Evolutionary conservation across 2,113 vertebrate species (phyloP), one percentile per base, ranked within the genome.

Genomic region (Sinocyclocheilus anshuiensis): DNA sequence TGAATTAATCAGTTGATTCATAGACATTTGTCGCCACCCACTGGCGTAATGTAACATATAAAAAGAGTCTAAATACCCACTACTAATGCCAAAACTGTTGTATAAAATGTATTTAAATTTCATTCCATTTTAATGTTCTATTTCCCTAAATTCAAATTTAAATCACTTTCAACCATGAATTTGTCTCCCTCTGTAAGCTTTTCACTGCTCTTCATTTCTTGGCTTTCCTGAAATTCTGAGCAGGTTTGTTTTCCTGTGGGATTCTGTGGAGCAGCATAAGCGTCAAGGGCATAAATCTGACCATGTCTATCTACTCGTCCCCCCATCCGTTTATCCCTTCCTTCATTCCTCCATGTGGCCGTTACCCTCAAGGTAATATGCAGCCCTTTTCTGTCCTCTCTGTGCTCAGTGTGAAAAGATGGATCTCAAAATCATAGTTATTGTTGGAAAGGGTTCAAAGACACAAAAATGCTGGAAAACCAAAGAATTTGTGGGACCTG

Each of bases 231-330:
- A 11, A 22, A 79, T 9, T 33, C 15, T 20, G 48, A 79, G 53
- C 53, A 36, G 11, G 29, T 59, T 57, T 78, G 26, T 59, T 57
- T 22, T 39, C 26, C 26, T 20, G 2, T 36, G 16, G 77, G 29
- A 18, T 36, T n/a, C 53, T 79, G 53, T 59, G 29, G 55, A 59
- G 77, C 77, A 79, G 59, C 53, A 79, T 59, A 55, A 12, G 8
- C 6, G 5, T 39, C 53, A 33, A 53, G 76, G 76, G 24, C 24
- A 78, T 78, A 78, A n/a, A 78, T 78, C 53, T 57, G 53, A 39
- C 33, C 36, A 4, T 72, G 10, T 22, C 69, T 9, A 42, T 72
- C 33, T 22, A 42, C 69, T 42, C 33, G 18, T 71, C 67, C 33
- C 22, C 39, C 4, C 22, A 75, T 63, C 7, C 57, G 0, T 36